phyloP scores from a whole-genome alignment of 2,888 invertebrate species.

The Panzeria rudis region DNA sequence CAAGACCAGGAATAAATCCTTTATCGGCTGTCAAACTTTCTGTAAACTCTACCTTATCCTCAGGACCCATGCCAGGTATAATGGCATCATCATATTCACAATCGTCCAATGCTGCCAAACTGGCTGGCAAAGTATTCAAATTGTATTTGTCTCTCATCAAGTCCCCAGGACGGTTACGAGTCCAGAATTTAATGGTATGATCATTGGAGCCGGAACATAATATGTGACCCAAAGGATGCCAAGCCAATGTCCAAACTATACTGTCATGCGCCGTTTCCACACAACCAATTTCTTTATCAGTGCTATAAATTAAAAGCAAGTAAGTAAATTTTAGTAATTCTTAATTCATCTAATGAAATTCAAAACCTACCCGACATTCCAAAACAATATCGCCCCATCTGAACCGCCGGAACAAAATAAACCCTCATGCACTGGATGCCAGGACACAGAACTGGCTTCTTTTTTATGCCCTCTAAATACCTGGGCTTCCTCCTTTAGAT shows the following conservation, averaged over 20 bases:
- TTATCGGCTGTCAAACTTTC: conserved; percentile 86
- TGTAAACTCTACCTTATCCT: conserved; percentile 93
- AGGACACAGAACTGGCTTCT: conserved; percentile 97
- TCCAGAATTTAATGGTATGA: conserved; percentile 99
- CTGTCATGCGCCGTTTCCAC: conserved; percentile 99
- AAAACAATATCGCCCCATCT: conserved; percentile 98
- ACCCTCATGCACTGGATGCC: conserved; percentile 99
- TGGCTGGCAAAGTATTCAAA: conserved; percentile 94
- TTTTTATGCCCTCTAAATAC: conserved; percentile 99
- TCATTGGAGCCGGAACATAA: conserved; percentile 99
- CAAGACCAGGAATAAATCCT: conserved; percentile 92
- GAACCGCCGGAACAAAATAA: conserved; percentile 99
- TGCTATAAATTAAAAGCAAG: conserved; percentile 84
- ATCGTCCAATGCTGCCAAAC: conserved; percentile 89
- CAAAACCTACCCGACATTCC: conserved; percentile 95
- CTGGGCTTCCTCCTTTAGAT: conserved; percentile 97
- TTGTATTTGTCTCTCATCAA: conserved; percentile 99
- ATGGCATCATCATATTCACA: conserved; percentile 90
- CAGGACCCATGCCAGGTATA: conserved; percentile 99
- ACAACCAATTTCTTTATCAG: conserved; percentile 98
- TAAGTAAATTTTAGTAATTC: neutral
- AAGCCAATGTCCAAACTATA: conserved; percentile 99
- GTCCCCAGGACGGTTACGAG: conserved; percentile 98
- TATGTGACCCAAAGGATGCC: conserved; percentile 99
- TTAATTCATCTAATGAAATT: neutral